These are phyloP conservation scores for Sebastes cheni DNA, from an alignment of 2,797 vertebrate genomes.

Conservation along the genomic window DNA sequence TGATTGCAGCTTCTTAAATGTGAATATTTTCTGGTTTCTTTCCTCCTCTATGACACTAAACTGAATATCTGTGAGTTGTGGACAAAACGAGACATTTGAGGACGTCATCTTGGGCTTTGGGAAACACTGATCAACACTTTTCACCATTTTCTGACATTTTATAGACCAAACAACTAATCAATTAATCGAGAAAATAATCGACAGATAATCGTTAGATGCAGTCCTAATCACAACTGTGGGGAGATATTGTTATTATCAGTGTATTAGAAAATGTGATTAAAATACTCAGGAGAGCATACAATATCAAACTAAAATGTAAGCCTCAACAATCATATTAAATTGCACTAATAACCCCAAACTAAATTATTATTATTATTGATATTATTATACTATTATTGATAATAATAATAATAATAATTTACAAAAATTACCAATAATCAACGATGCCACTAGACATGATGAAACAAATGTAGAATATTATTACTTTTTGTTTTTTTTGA, in stretches of 20 bases:
- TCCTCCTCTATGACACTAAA: too few relatives aligned
- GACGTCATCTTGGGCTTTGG: too few relatives aligned
- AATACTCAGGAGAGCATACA: background rate
- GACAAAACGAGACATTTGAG: too few relatives aligned
- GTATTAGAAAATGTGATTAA: background rate
- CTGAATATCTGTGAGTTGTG: too few relatives aligned
- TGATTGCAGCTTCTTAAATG: too few relatives aligned
- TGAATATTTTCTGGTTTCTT: too few relatives aligned
- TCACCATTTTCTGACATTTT: too few relatives aligned
- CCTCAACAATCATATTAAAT: background rate
- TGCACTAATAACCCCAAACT: background rate
- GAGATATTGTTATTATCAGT: background rate
- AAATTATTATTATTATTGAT: background rate
- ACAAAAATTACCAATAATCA: background rate
- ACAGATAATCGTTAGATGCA: too few relatives aligned
- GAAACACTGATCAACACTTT: too few relatives aligned
- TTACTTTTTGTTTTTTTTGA: background rate
- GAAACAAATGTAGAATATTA: background rate
- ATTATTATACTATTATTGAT: background rate
- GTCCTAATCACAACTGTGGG: background rate
- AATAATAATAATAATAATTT: too few relatives aligned
- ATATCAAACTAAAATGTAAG: background rate
- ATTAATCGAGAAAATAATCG: fast-evolving
- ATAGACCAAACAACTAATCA: too few relatives aligned
- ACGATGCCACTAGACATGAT: background rate